Evolutionary conservation across 2,113 vertebrate genomes (phyloP).

Genomic region (Callorhinus ursinus): DNA sequence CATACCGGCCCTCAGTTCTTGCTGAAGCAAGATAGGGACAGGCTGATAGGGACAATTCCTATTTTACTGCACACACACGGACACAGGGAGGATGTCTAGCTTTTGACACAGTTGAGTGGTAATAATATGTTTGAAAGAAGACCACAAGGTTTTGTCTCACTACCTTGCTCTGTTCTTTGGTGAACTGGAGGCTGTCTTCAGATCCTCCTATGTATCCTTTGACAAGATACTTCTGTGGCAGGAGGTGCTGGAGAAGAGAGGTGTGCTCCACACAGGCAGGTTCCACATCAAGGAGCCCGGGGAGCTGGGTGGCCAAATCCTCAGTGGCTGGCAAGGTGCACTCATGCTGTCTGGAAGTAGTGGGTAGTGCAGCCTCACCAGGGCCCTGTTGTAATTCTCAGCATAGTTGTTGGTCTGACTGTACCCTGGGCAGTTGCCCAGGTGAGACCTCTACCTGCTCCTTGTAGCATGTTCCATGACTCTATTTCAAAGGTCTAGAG

Average conservation of each 20-base stretch:
- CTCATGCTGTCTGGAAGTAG: fast-evolving
- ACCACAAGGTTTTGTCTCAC: not conserved
- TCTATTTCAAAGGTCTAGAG: not conserved
- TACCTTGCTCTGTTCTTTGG: not conserved
- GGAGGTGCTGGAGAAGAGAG: too few relatives aligned
- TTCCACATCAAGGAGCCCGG: fast-evolving
- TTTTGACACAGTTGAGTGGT: not conserved
- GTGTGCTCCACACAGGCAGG: too few relatives aligned
- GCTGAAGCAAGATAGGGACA: not conserved
- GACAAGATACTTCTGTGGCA: not conserved
- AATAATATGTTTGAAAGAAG: not conserved
- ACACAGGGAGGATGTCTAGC: not conserved
- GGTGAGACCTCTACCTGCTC: not conserved
- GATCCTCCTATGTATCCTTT: not conserved
- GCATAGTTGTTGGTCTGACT: not conserved
- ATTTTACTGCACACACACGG: not conserved
- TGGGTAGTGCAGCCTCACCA: not conserved
- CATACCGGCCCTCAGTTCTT: fast-evolving
- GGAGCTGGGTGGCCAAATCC: not conserved
- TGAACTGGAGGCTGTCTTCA: not conserved
- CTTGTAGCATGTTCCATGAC: too few relatives aligned
- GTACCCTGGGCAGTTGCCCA: not conserved
- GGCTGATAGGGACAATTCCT: not conserved
- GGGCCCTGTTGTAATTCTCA: not conserved
- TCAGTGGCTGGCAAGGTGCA: not conserved